phyloP scores from a whole-genome alignment of 1,140 invertebrate species.

The Wiebesia pumilae region DNA sequence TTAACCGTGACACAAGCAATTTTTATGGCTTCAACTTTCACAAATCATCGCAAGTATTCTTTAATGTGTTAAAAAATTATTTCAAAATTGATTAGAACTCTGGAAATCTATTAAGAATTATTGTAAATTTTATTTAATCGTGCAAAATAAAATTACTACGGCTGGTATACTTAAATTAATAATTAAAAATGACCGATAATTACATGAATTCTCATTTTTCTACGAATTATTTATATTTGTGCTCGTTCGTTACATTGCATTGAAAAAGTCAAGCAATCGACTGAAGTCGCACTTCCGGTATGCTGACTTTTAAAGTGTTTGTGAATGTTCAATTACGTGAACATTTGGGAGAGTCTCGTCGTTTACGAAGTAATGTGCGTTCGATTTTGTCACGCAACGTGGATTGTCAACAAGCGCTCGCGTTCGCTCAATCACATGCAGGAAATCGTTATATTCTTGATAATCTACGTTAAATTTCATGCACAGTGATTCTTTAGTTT shows the following conservation, averaged over 20 bases:
- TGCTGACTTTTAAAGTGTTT: not conserved
- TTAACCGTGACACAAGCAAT: not conserved
- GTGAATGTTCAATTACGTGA: conserved; percentile 43
- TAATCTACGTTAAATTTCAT: conserved; percentile 17
- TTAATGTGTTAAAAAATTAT: not conserved
- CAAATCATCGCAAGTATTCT: not conserved
- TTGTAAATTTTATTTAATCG: too few relatives aligned
- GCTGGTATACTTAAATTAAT: too few relatives aligned
- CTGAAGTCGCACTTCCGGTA: conserved; percentile 31
- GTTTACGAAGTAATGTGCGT: conserved; percentile 30
- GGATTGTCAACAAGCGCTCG: conserved; percentile 22
- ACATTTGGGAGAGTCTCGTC: conserved; percentile 39
- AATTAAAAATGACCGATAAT: not conserved
- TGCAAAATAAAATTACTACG: too few relatives aligned
- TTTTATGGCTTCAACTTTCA: not conserved
- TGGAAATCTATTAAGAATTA: too few relatives aligned
- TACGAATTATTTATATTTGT: not conserved
- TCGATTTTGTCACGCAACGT: conserved; percentile 21
- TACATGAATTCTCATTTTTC: not conserved
- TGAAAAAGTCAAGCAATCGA: not conserved
- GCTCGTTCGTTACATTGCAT: not conserved
- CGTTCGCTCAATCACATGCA: not conserved
- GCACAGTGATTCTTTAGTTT: not conserved
- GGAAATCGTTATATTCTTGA: not conserved
- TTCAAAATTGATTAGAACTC: not conserved